phyloP scores from a whole-genome alignment of 2,797 vertebrate genomes.

The Bufotes viridis region DNA sequence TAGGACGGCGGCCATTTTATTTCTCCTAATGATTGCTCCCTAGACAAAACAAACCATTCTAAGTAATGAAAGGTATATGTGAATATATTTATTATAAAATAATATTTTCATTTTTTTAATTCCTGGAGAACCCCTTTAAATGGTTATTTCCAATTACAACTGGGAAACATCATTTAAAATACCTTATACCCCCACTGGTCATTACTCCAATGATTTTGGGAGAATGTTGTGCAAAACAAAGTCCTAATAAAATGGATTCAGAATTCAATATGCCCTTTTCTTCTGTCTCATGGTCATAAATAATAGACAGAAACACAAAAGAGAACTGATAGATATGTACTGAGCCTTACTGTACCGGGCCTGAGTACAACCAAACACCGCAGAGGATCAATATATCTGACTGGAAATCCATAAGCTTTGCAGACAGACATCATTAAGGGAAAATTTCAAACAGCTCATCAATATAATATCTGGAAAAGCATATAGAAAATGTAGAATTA shows the following conservation, averaged over 20 bases:
- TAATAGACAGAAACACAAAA: not conserved
- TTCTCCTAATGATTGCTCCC: no score
- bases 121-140: no score
- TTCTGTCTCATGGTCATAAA: not conserved
- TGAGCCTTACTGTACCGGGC: not conserved
- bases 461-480: not conserved
- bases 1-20: no score
- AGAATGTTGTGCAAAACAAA: not conserved
- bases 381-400: slow-evolving; percentile 16
- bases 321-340: not conserved
- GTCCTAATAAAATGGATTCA: not conserved
- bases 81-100: no score
- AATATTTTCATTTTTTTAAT: no score
- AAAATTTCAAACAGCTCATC: not conserved
- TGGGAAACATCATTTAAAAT: no score
- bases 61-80: no score
- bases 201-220: not conserved
- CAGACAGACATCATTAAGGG: slow-evolving; percentile 4
- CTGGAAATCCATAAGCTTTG: not conserved
- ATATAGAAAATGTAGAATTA: not conserved
- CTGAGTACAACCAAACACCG: not conserved
- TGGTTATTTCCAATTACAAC: no score
- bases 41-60: no score
- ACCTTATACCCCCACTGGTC: not conserved
- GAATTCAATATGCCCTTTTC: not conserved